Evolutionary conservation across 1,140 invertebrate genomes (phyloP).

Genomic region (Ditylenchus dipsaci): DNA sequence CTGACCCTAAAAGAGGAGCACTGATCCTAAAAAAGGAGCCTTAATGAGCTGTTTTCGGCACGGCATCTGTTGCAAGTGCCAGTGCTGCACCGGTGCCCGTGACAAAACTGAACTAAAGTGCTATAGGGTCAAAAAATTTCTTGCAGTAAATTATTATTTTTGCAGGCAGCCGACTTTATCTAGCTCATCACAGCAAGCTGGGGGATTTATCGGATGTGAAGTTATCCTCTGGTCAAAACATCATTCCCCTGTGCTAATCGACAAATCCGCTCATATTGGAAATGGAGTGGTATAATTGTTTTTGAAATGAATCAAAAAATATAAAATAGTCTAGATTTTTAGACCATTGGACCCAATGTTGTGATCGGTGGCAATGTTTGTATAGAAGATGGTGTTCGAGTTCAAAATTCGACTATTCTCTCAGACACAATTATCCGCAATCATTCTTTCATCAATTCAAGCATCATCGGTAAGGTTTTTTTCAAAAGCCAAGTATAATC

Average conservation of each 20-base stretch:
- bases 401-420: constrained; percentile 84
- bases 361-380: constrained; percentile 89
- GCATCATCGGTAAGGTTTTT: constrained; percentile 77
- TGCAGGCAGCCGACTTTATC: constrained; percentile 57
- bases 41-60: not conserved
- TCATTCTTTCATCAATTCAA: constrained; percentile 89
- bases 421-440: constrained; percentile 78
- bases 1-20: too few species aligned
- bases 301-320: not conserved
- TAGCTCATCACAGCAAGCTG: constrained; percentile 67
- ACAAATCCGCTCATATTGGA: constrained; percentile 85
- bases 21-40: too few species aligned
- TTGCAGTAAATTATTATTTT: constrained; percentile 52
- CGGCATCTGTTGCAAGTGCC: too few species aligned
- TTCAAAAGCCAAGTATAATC: too few species aligned
- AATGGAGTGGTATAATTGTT: constrained; percentile 63
- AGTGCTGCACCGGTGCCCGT: too few species aligned
- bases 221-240: constrained; percentile 15
- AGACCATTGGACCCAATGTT: constrained; percentile 95
- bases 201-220: constrained; percentile 67
- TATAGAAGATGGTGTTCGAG: constrained; percentile 91
- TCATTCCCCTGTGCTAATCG: constrained; percentile 60
- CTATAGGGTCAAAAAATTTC: not conserved
- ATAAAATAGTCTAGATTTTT: constrained; percentile 58
- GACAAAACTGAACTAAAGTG: not conserved